These are phyloP conservation scores for Pluvialis apricaria DNA, from an alignment of 2,113 vertebrate species.

Conservation along the genomic window DNA sequence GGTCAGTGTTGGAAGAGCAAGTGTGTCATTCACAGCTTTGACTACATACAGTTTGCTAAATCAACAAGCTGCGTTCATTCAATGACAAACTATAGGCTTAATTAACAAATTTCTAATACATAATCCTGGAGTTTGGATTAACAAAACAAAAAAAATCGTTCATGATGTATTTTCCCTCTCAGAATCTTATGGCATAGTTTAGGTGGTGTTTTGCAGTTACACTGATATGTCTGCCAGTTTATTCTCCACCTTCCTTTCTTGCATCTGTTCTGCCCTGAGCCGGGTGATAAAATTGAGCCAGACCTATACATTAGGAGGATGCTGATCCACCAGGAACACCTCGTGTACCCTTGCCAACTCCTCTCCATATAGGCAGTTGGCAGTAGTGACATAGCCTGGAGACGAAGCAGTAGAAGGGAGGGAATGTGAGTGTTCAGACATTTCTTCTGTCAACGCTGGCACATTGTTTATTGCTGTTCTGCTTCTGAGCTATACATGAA, in stretches of 20 bases:
- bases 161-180: not conserved
- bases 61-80: not conserved
- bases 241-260: not conserved
- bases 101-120: not conserved
- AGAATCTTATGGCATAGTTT: not conserved
- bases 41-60: not conserved
- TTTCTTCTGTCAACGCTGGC: not conserved
- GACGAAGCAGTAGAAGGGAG: not conserved
- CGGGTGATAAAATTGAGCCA: not conserved
- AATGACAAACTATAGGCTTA: not conserved
- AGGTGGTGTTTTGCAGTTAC: rapidly evolving
- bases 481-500: not conserved
- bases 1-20: not conserved
- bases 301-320: not conserved
- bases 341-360: not conserved
- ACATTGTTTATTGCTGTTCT: not conserved
- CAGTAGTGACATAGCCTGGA: not conserved
- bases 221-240: not conserved
- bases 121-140: not conserved
- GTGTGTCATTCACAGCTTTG: not conserved
- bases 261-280: not conserved
- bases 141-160: not conserved
- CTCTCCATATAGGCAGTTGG: not conserved
- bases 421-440: not conserved
- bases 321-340: not conserved